A percentile compares a stretch with the other conserved stretches of the same genome.
Conservation (phyloP, 2,113 vertebrate genomes). For the Eptesicus fuscus region DNA sequence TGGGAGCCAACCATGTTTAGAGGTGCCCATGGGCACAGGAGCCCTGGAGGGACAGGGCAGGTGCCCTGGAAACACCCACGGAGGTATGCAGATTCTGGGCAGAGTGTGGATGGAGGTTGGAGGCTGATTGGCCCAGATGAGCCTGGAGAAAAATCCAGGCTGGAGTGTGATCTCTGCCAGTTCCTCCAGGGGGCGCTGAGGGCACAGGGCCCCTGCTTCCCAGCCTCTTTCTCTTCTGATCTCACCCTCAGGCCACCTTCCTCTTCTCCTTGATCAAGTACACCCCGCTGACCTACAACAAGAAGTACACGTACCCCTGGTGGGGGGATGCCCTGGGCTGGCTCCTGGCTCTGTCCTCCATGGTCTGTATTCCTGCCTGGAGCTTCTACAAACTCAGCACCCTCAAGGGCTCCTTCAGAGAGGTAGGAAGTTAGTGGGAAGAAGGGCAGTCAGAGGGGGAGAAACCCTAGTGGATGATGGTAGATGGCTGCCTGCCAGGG, state of each 20-base stretch:
- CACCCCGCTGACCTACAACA: constrained; percentile 95
- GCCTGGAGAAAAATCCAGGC: background rate
- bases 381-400: constrained; percentile 85
- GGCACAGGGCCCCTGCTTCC: background rate
- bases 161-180: background rate
- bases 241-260: constrained; percentile 89
- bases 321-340: constrained; percentile 95
- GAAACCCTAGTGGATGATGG: background rate
- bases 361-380: constrained; percentile 93
- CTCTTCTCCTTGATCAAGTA: constrained; percentile 96
- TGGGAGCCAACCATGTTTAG: background rate
- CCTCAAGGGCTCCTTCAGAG: constrained; percentile 89
- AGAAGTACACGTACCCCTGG: constrained; percentile 94
- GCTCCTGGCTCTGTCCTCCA: constrained; percentile 94
- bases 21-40: background rate
- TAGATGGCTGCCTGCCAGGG: background rate
- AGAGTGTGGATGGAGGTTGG: background rate
- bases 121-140: background rate
- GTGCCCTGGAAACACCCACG: background rate
- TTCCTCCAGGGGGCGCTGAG: background rate
- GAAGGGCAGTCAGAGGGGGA: too few relatives aligned
- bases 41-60: background rate
- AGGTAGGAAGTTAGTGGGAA: constrained; percentile 82
- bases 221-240: background rate
- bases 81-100: background rate